phyloP scores from a whole-genome alignment of 2,888 invertebrate species.

The Leptinotarsa peninsularis region DNA sequence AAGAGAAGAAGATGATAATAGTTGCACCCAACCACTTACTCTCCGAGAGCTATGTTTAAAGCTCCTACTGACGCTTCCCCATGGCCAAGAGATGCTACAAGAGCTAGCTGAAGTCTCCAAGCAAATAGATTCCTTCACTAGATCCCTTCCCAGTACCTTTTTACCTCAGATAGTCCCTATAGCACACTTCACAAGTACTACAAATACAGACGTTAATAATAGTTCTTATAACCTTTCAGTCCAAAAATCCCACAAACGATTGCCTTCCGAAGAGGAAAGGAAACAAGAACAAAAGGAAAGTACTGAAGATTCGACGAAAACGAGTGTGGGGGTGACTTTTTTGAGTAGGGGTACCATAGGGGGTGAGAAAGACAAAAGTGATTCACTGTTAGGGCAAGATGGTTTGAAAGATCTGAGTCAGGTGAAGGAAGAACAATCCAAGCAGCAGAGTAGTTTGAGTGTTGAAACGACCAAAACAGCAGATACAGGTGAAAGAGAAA shows the following conservation, averaged over 20 bases:
- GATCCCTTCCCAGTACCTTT: conserved; percentile 45
- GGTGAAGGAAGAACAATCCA: background rate
- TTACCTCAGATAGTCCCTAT: conserved; percentile 46
- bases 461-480: background rate
- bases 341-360: background rate
- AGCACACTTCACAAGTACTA: conserved; percentile 43
- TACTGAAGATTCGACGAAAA: background rate
- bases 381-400: background rate
- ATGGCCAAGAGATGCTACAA: conserved; percentile 76
- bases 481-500: background rate
- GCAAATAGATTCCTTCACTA: conserved; percentile 58
- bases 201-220: conserved; percentile 42
- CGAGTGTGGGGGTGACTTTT: too few species aligned
- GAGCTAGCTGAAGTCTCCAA: conserved; percentile 76
- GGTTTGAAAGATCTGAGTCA: background rate
- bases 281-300: background rate
- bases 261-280: conserved; percentile 12
- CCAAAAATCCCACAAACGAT: conserved; percentile 30
- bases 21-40: conserved; percentile 54
- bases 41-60: conserved; percentile 76
- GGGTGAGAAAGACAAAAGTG: background rate
- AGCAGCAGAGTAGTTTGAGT: background rate
- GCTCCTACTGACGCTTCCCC: conserved; percentile 76
- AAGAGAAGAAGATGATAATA: conserved; percentile 65
- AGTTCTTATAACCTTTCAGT: conserved; percentile 49